Base-by-base conservation (phyloP, 2,888 invertebrate species). In the Lycaena phlaeas region DNA sequence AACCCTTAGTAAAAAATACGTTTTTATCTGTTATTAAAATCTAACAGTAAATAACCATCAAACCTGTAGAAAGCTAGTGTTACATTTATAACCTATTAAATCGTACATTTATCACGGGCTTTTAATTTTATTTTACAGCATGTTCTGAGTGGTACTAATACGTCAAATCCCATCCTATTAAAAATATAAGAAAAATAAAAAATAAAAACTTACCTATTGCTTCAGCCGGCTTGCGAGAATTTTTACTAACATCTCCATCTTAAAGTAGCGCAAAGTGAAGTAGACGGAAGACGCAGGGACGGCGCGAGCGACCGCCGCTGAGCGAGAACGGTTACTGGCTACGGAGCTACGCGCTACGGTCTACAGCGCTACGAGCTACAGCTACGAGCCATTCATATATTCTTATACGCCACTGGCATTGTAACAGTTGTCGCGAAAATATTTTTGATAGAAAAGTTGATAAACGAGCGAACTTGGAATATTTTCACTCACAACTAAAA, bases 291-390 rank as follows among this genome's bases (percentile, higher is more conserved):
- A 42, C 44, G 48, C 48, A 44, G 46, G 22, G 48, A 60, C 59
- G 58, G 61, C 59, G 61, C 59, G 57, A 57, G 67, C 78, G 73
- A 68, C 72, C 76, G 71, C 48, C 68, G 61, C 56, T 56, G 29
- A 22, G 12, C 10, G 30, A 14, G 2, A 31, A 39, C 39, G 22
- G 30, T 59, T 61, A 77, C 77, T 76, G 45, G 47, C 51, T 61
- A 59, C 62, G 27, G 30, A 27, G 59, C 45, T 50, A 47, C 51
- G 46, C 22, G 55, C 65, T 62, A 64, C 65, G 59, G 43, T 53
- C 59, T 63, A 64, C 61, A n/a, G 57, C 38, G 57, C 65, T 63
- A 64, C 65, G 56, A 49, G 30, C 27, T 41, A 43, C 41, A 40
- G 14, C 36, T 27, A 15, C 12, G 7, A 10, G 27, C 30, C 12